Percentiles rank a stretch among this genome's conserved stretches.
phyloP scores from a whole-genome alignment of 2,797 vertebrate genomes.

The Chelon labrosus region DNA sequence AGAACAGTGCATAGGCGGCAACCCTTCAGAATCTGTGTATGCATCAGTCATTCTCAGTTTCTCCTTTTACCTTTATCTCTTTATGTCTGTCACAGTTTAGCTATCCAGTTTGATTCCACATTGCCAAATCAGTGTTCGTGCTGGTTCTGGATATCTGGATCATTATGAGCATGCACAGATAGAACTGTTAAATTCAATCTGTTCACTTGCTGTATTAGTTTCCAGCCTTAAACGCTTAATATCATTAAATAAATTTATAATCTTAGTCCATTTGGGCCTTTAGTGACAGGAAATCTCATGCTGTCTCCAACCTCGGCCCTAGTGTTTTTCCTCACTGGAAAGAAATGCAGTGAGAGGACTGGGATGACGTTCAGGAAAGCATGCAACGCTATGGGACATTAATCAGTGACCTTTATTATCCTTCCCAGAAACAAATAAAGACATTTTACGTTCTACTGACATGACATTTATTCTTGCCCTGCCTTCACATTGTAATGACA shows the following conservation, averaged over 20 bases:
- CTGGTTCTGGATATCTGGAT: background rate
- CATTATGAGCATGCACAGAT: slow-evolving; percentile 4
- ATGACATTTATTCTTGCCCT: background rate
- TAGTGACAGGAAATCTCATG: background rate
- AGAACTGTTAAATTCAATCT: slow-evolving; percentile 10
- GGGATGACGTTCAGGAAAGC: background rate
- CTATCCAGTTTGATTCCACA: background rate
- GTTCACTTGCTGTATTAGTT: slow-evolving; percentile 1
- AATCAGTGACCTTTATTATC: background rate
- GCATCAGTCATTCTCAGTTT: background rate
- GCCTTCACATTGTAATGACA: background rate
- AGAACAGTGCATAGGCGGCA: slow-evolving; percentile 35
- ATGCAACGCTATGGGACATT: too few relatives aligned
- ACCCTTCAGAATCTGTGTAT: slow-evolving; percentile 14
- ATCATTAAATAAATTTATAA: background rate
- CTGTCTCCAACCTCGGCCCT: background rate
- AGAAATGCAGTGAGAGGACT: background rate
- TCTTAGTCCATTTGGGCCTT: background rate
- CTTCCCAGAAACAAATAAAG: background rate
- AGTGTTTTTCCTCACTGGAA: background rate
- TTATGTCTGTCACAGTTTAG: background rate
- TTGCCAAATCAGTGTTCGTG: slow-evolving; percentile 10
- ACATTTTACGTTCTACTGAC: background rate
- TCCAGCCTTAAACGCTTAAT: background rate
- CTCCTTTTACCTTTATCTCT: background rate